Evolutionary conservation across 2,113 vertebrate species (phyloP), one percentile per base, ranked within the genome.

Genomic region (Atractosteus spatula): DNA sequence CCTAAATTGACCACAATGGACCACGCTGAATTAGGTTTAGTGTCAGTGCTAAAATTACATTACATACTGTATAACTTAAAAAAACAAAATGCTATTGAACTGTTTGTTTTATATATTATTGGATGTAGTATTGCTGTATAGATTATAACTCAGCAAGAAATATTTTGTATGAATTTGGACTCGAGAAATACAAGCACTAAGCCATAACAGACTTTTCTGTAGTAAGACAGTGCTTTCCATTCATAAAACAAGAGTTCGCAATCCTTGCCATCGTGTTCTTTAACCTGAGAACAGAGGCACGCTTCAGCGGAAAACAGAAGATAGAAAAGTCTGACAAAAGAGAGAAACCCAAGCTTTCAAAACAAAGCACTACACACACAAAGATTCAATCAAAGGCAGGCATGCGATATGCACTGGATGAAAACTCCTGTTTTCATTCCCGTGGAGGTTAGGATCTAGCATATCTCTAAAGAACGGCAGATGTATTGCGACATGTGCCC

Each of bases 401-500:
- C 41, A 51, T 55, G 41, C 10, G 62, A 55, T 41, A 44, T 62
- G 29, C 62, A 62, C 67, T 43, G 71, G 45, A 68, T 62, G 70
- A 63, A 74, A 72, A 70, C 41, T 59, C 17, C 17, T 64, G 67
- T 71, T 72, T 73, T 71, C 62, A 69, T 55, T 62, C 55, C 72
- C 56, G 71, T 55, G 71, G 74, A 69, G 55, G 65, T 74, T 80
- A 68, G 56, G 62, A 61, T 65, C 43, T 65, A 13, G 29, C 55
- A 71, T 72, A 68, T 73, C 72, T 72, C 71, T 76, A 71, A 78
- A 72, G 79, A 77, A 61, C 54, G 75, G 68, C 74, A 81, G 77
- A 80, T 83, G 77, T 69, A 77, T 79, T 81, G 81, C 79, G 71
- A 65, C 86, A 83, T 76, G 83, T 84, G 81, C 77, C 75, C 77